A percentile compares a stretch with the other conserved stretches of the same genome.
Evolutionary conservation across 2,888 invertebrate genomes (phyloP).

Genomic region (Macaria liturata): DNA sequence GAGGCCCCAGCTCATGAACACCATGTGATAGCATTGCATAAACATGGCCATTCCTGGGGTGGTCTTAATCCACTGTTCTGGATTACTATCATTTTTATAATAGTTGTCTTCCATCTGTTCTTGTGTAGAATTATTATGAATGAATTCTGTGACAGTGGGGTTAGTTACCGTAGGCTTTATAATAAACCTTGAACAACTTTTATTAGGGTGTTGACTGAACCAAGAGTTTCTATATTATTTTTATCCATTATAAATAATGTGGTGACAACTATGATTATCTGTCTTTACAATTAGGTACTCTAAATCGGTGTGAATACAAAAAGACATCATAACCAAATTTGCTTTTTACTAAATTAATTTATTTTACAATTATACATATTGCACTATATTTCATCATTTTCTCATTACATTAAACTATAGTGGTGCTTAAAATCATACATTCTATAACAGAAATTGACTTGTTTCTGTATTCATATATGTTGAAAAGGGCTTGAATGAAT

Average conservation of each 20-base stretch:
- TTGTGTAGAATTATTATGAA: constrained; percentile 95
- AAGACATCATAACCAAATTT: too few relatives aligned
- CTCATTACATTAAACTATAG: too few relatives aligned
- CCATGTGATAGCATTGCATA: constrained; percentile 94
- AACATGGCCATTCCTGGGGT: constrained; percentile 94
- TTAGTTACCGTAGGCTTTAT: constrained; percentile 87
- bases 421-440: too few relatives aligned
- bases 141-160: constrained; percentile 91
- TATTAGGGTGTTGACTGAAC: too few relatives aligned
- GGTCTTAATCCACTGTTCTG: constrained; percentile 96
- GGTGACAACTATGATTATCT: too few relatives aligned
- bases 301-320: too few relatives aligned
- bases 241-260: too few relatives aligned
- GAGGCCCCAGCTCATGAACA: constrained; percentile 96
- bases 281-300: neutral
- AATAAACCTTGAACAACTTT: constrained; percentile 84
- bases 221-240: neutral
- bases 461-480: neutral
- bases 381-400: too few relatives aligned
- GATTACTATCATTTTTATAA: constrained; percentile 94
- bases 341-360: too few relatives aligned
- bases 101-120: constrained; percentile 96
- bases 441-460: too few relatives aligned
- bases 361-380: too few relatives aligned
- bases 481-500: too few relatives aligned